Evolutionary conservation across 2,797 vertebrate genomes (phyloP), one percentile per base, ranked within the genome.

Genomic region (Falco novaeseelandiae): DNA sequence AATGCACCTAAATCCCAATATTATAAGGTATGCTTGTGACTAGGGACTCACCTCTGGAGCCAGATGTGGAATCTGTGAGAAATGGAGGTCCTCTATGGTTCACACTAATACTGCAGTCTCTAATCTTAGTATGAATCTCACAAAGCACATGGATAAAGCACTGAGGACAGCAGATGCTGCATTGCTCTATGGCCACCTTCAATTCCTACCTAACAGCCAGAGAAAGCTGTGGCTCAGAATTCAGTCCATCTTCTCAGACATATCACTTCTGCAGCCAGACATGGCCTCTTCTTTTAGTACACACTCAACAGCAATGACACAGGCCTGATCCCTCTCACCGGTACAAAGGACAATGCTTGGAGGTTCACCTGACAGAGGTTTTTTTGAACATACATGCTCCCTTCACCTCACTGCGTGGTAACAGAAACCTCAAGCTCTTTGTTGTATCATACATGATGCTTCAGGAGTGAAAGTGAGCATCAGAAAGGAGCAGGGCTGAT

Each of bases 391-490:
- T 48, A 29, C 17, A 46, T 40, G 27, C 22, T 70, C 46, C 36
- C 44, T 76, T 72, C 44, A 18, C 32, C 13, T 42, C 52, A 11
- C 32, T 17, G 17, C 18, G 15, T 2, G 4, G 40, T 51, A 34
- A 42, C 7, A 27, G 65, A 58, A 54, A 36, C 57, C 57, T 67
- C 0, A 0, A 70, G 23, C 27, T 90, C 84, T 89, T 72, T 54
- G 9, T 9, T 42, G 32, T 2, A 2, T 10, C 5, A 5, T 2
- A 10, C 10, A 6, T 42, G 69, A 44, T 14, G 8, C 18, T 4
- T 71, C 25, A 71, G 27, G 40, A 54, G 20, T 0, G 0, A 40
- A 83, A n/a, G 20, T 0, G 0, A 67, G 51, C 34, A 23, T 40
- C 22, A 32, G 42, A 20, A 54, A 62, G n/a, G 21, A 82, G 22